A percentile compares a stretch with the other conserved stretches of the same genome.
Evolutionary conservation across 1,140 invertebrate genomes (phyloP).

Genomic region (Lasaia peninsularis): DNA sequence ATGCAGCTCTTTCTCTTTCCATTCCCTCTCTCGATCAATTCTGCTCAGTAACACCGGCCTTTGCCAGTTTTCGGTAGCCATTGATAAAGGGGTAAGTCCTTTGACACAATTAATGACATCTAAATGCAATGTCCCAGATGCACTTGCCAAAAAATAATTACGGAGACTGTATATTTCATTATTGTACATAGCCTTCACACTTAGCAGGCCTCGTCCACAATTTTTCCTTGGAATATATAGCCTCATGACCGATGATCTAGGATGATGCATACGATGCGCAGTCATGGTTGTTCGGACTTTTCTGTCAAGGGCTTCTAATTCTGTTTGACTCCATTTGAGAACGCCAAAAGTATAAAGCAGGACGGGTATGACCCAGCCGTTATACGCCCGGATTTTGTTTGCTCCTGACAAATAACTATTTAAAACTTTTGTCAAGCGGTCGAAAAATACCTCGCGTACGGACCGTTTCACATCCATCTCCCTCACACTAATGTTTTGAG

Average conservation of each 20-base stretch:
- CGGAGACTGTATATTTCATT: not conserved
- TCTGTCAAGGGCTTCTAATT: constrained; percentile 16
- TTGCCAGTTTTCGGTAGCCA: constrained; percentile 2
- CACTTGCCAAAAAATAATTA: not conserved
- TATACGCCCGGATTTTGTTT: too few species aligned
- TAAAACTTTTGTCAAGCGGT: too few species aligned
- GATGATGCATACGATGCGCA: not conserved
- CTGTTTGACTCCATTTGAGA: constrained; percentile 16
- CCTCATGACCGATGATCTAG: constrained; percentile 1
- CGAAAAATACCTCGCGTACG: too few species aligned
- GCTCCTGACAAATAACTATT: too few species aligned
- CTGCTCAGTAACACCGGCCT: not conserved
- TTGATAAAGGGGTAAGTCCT: constrained; percentile 3
- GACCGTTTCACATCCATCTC: too few species aligned
- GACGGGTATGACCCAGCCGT: constrained; percentile 1
- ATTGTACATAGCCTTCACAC: constrained; percentile 1
- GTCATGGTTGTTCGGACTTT: constrained; percentile 12
- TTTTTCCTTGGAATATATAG: constrained; percentile 7
- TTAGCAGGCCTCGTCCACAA: not conserved
- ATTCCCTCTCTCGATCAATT: not conserved
- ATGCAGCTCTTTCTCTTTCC: constrained; percentile 1
- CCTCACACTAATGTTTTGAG: too few species aligned
- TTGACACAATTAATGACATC: constrained; percentile 7
- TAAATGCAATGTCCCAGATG: not conserved
- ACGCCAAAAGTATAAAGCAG: constrained; percentile 19